phyloP scores from a whole-genome alignment of 2,113 vertebrate genomes.

The Columba janthina region DNA sequence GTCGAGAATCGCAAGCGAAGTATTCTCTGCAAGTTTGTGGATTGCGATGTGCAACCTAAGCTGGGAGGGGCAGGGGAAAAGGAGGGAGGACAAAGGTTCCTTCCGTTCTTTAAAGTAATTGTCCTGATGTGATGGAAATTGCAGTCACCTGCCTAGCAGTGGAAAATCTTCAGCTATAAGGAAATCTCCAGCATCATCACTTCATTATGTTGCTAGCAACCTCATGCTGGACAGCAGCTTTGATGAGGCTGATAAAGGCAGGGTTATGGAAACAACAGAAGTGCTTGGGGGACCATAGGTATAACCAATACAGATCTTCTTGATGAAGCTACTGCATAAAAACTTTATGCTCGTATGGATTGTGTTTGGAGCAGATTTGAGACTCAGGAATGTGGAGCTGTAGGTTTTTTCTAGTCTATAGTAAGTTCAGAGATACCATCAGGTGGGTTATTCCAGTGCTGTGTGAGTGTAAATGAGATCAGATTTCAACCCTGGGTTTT shows the following conservation, averaged over 20 bases:
- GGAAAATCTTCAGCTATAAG: slow-evolving; percentile 52
- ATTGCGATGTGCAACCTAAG: slow-evolving; percentile 37
- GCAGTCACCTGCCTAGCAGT: slow-evolving; percentile 57
- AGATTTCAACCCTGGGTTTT: neutral
- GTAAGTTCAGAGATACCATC: neutral
- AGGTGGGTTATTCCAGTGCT: neutral
- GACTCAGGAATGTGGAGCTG: neutral
- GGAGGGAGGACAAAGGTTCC: slow-evolving; percentile 59
- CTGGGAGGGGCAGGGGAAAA: slow-evolving; percentile 59
- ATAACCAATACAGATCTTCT: neutral
- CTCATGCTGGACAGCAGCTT: slow-evolving; percentile 51
- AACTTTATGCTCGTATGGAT: neutral
- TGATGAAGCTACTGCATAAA: neutral
- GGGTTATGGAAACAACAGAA: slow-evolving; percentile 20
- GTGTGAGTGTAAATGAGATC: neutral
- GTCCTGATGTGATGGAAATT: slow-evolving; percentile 62
- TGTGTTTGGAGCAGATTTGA: neutral
- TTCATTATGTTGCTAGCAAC: slow-evolving; percentile 39
- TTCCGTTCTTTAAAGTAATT: slow-evolving; percentile 66
- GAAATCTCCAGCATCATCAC: slow-evolving; percentile 31
- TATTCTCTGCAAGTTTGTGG: slow-evolving; percentile 43
- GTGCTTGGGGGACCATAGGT: neutral
- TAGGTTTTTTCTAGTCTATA: neutral
- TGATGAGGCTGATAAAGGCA: slow-evolving; percentile 29
- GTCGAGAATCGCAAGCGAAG: slow-evolving; percentile 48